Conservation (phyloP, 2,888 invertebrate species). For the Clitarchus hookeri region DNA sequence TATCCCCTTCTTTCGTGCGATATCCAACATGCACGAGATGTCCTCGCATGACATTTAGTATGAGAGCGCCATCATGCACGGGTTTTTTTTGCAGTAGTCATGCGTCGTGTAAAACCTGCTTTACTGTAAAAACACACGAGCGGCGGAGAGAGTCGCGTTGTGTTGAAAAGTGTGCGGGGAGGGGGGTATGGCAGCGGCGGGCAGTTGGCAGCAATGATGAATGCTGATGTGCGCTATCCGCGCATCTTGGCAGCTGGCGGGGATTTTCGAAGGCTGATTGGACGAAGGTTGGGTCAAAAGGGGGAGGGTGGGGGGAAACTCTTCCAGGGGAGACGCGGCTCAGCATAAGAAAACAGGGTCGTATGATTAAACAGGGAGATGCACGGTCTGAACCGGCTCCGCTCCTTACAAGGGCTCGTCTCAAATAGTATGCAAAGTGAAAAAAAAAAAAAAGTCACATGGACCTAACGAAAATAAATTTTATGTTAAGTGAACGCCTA, state of each 20-base stretch:
- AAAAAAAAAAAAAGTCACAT: no score
- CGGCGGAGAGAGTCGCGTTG: conserved; percentile 18
- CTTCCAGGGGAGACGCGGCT: background rate
- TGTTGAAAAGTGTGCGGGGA: background rate
- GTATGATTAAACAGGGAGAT: background rate
- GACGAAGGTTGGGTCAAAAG: background rate
- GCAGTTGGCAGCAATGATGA: conserved; percentile 35
- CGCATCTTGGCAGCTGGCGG: conserved; percentile 36
- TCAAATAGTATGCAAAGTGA: no score
- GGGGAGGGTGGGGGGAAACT: background rate
- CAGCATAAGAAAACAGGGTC: background rate
- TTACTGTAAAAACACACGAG: background rate
- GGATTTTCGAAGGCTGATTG: conserved; percentile 11
- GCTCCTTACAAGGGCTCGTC: background rate
- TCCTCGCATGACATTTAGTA: no score
- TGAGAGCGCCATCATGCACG: no score
- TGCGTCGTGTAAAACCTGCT: no score
- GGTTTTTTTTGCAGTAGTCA: no score
- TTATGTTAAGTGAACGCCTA: no score
- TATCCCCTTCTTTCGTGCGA: no score
- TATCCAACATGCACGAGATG: no score
- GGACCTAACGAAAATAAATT: no score
- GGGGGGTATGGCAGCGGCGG: background rate
- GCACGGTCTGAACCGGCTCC: background rate
- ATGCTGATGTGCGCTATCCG: conserved; percentile 36